phyloP scores from a whole-genome alignment of 2,888 invertebrate genomes.

The Ganaspis brasiliensis region DNA sequence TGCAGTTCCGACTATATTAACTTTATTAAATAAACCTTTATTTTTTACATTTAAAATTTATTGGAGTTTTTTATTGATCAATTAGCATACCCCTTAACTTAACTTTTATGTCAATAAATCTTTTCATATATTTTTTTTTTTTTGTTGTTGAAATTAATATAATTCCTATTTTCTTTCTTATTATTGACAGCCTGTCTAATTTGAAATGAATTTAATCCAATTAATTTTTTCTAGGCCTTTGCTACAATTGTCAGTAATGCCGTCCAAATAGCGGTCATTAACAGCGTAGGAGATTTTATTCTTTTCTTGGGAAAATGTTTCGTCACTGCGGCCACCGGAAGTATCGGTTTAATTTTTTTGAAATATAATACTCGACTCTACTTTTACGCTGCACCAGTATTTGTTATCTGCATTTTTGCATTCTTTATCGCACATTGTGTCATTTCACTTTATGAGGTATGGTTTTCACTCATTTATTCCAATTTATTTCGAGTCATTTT shows the following conservation, averaged over 20 bases:
- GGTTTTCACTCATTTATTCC: conserved; percentile 59
- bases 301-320: conserved; percentile 93
- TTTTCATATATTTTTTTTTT: conserved; percentile 52
- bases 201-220: neutral
- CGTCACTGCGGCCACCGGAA: conserved; percentile 92
- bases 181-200: neutral
- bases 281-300: conserved; percentile 96
- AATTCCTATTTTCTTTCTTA: conserved; percentile 17
- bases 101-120: no score
- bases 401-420: conserved; percentile 91
- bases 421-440: conserved; percentile 97
- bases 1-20: no score
- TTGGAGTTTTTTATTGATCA: no score
- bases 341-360: conserved; percentile 89
- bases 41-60: no score
- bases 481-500: no score
- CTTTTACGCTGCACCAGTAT: conserved; percentile 93
- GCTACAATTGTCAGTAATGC: conserved; percentile 91
- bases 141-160: conserved; percentile 50
- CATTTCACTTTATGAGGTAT: conserved; percentile 95
- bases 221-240: conserved; percentile 87
- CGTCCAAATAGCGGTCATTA: conserved; percentile 94
- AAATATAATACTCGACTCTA: conserved; percentile 88
- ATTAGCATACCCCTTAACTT: no score
- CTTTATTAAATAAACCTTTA: no score